Conservation (phyloP, 2,888 invertebrate species). For the Lithosia quadra region DNA sequence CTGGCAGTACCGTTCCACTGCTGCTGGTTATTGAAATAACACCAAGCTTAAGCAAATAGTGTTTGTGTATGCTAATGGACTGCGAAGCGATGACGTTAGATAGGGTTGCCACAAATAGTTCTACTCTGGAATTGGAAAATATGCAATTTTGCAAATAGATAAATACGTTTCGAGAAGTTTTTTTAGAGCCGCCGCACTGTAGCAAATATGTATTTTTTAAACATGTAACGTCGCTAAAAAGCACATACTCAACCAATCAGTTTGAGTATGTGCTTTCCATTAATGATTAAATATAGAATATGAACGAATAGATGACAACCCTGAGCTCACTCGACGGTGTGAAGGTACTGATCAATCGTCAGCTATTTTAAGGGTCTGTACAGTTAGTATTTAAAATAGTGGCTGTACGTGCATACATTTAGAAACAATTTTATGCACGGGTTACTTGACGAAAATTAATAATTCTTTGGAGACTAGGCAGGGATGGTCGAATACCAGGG, state of each 20-base stretch:
- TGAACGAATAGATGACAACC: slow-evolving; percentile 26
- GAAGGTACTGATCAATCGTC: slow-evolving; percentile 36
- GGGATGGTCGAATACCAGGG: too few relatives aligned
- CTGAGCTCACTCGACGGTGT: slow-evolving; percentile 25
- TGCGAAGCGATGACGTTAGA: slow-evolving; percentile 25
- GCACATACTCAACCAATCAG: too few relatives aligned
- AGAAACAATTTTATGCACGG: background rate
- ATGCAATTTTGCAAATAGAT: background rate
- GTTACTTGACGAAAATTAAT: background rate
- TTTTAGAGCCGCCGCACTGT: too few relatives aligned
- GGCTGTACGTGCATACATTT: slow-evolving; percentile 6
- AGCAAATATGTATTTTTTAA: too few relatives aligned
- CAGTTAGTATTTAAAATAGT: slow-evolving; percentile 47
- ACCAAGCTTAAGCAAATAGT: slow-evolving; percentile 48
- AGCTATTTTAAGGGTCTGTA: slow-evolving; percentile 33
- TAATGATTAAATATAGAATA: too few relatives aligned
- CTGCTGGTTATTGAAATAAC: slow-evolving; percentile 52
- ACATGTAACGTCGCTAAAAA: too few relatives aligned
- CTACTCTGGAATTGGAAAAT: too few relatives aligned
- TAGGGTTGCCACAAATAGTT: slow-evolving; percentile 37
- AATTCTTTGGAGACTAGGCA: too few relatives aligned
- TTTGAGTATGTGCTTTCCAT: too few relatives aligned
- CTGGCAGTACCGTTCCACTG: slow-evolving; percentile 35
- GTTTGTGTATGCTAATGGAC: slow-evolving; percentile 50
- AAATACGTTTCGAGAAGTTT: too few relatives aligned